These are phyloP conservation scores for Enteromius unitaeniatus DNA, from an alignment of 2,797 vertebrate species.

Conservation along the genomic window DNA sequence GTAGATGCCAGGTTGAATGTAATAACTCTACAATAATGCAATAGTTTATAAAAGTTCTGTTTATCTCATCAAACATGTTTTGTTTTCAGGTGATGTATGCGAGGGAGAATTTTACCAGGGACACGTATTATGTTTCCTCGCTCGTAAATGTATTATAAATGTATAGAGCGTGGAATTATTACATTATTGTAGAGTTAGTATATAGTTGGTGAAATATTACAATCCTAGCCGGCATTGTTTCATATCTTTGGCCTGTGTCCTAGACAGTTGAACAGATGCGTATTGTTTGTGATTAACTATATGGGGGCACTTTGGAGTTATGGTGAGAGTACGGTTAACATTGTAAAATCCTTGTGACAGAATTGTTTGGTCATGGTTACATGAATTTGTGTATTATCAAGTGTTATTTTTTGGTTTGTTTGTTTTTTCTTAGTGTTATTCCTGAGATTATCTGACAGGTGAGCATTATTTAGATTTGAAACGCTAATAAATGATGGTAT, in stretches of 20 bases:
- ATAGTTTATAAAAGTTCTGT: constrained; percentile 7
- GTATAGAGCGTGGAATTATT: constrained; percentile 27
- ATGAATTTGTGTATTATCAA: constrained; percentile 55
- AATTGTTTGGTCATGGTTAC: constrained; percentile 58
- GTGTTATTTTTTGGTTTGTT: constrained; percentile 30
- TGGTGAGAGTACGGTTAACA: constrained; percentile 44
- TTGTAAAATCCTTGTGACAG: constrained; percentile 54
- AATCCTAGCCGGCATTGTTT: constrained; percentile 22
- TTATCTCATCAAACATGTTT: constrained; percentile 2
- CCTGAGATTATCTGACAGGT: constrained; percentile 50
- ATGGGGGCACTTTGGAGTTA: constrained; percentile 35
- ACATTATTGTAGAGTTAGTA: constrained; percentile 47
- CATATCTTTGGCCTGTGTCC: constrained; percentile 25
- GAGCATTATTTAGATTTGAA: constrained; percentile 50
- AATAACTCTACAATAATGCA: constrained; percentile 47
- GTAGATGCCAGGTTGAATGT: constrained; percentile 41
- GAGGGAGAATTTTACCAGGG: constrained; percentile 12
- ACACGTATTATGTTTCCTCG: constrained; percentile 7
- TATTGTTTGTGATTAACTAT: constrained; percentile 38
- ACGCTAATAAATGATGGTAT: constrained; percentile 53
- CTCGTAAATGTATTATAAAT: constrained; percentile 8
- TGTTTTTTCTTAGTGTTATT: constrained; percentile 31
- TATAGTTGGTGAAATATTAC: constrained; percentile 30
- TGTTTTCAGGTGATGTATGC: constrained; percentile 6
- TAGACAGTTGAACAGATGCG: constrained; percentile 23